Evolutionary conservation across 2,888 invertebrate species (phyloP), one percentile per base, ranked within the genome.

Genomic region (Torymus tubicola): DNA sequence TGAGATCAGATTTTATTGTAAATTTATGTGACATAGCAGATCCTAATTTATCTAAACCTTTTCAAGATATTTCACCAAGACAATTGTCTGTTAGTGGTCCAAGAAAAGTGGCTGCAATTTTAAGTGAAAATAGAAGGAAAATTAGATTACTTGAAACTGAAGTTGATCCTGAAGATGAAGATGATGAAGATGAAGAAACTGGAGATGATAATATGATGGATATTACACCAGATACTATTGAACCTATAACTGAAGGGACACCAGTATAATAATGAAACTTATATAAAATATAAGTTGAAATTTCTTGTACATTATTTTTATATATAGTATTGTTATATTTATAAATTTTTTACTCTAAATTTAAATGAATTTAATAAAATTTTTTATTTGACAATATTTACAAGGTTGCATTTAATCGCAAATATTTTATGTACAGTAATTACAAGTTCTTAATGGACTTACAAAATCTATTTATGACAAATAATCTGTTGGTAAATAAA

Each of bases 71-170:
- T 68, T 86, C 86, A 14, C 89, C 88, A 3, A 93, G 93, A 79
- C 91, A 92, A 82, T 93, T 98, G 86, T 95, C 97, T 1, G 97
- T 98, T 2, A 97, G 97, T 64, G 97, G 98, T 0, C 94, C 94
- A 5, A 91, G 95, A 53, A 95, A 96, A 91, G 96, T 98, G 11
- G 95, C 97, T 11, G 96, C 97, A 60, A 94, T 98, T 67, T 92
- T 98, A 60, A 95, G 96, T 16, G 95, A 96, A 85, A 96, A 94
- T 86, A 92, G 93, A 74, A 94, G 96, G 80, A 96, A 96, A 89
- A 95, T 98, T 63, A 93, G 96, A 82, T 93, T 98, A 68, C 96
- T 96, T 89, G 97, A 98, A 90, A 97, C 97, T 95, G 98, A 98
- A 92, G 96, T 95, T 0, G 98, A 98, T 88, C 97, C 97, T 31